Conservation (phyloP, 2,113 vertebrate species). For the Entomyzon cyanotis region DNA sequence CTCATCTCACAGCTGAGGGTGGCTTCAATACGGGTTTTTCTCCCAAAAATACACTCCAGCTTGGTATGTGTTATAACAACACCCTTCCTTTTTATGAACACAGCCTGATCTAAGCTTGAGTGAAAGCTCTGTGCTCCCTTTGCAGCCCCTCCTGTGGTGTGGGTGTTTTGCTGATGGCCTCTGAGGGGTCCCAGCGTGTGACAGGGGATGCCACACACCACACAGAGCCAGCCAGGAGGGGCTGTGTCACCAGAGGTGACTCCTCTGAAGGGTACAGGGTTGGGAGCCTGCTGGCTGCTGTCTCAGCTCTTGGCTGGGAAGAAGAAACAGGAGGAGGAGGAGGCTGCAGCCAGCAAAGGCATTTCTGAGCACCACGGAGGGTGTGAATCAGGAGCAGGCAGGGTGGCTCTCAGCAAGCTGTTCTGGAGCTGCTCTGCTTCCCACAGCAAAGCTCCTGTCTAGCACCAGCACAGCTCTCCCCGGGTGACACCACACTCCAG, state of each 20-base stretch:
- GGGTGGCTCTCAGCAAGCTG: neutral
- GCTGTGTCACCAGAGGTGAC: neutral
- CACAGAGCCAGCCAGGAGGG: neutral
- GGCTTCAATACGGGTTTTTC: neutral
- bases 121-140: neutral
- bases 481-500: fast-evolving
- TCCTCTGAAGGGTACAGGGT: neutral
- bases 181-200: fast-evolving
- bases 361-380: fast-evolving
- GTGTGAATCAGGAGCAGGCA: neutral
- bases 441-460: neutral
- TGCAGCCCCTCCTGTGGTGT: fast-evolving
- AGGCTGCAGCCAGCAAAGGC: neutral
- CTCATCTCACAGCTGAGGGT: neutral
- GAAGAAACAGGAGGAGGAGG: neutral
- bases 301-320: neutral
- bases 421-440: neutral
- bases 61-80: neutral
- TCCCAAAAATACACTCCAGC: neutral
- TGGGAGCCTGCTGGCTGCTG: neutral
- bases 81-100: neutral
- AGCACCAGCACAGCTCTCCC: neutral
- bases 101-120: neutral
- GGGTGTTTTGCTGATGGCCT: neutral
- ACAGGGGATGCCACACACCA: neutral